These are phyloP conservation scores for Microplitis demolitor DNA, from an alignment of 1,140 invertebrate species.

Conservation along the genomic window DNA sequence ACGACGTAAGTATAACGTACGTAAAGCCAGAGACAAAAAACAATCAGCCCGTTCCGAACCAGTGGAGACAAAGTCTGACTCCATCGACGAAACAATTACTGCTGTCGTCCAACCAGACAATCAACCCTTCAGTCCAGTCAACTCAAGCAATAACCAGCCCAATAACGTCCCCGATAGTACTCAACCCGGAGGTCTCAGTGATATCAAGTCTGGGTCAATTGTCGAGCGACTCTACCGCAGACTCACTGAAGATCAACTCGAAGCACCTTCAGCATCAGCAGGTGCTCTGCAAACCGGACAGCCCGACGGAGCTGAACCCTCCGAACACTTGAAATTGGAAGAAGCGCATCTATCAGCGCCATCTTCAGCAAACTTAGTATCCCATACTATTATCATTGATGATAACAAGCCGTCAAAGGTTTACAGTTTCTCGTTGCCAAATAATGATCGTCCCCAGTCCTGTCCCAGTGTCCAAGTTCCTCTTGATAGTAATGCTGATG, in stretches of 20 bases:
- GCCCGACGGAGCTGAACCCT: slow-evolving; percentile 35
- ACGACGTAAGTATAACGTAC: not conserved
- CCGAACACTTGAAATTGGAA: slow-evolving; percentile 62
- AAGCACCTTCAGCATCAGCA: not conserved
- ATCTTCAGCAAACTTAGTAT: slow-evolving; percentile 55
- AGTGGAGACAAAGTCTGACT: not conserved
- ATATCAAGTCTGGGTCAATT: slow-evolving; percentile 6
- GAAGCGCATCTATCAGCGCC: slow-evolving; percentile 62
- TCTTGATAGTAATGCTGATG: not conserved
- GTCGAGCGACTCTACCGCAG: not conserved
- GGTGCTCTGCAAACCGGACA: slow-evolving; percentile 23
- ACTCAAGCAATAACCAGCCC: no score
- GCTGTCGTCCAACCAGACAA: no score
- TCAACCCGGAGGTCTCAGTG: not conserved
- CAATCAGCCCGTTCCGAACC: not conserved
- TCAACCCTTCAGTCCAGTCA: no score
- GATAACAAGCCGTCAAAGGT: slow-evolving; percentile 5
- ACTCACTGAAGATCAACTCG: not conserved
- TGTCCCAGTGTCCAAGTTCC: slow-evolving; percentile 8
- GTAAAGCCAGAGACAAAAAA: not conserved
- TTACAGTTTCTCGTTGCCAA: no score
- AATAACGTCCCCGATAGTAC: no score
- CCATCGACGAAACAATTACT: no score
- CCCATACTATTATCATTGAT: slow-evolving; percentile 20
- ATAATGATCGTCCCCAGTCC: slow-evolving; percentile 9